phyloP scores from a whole-genome alignment of 2,797 vertebrate genomes.

The Channa striata region DNA sequence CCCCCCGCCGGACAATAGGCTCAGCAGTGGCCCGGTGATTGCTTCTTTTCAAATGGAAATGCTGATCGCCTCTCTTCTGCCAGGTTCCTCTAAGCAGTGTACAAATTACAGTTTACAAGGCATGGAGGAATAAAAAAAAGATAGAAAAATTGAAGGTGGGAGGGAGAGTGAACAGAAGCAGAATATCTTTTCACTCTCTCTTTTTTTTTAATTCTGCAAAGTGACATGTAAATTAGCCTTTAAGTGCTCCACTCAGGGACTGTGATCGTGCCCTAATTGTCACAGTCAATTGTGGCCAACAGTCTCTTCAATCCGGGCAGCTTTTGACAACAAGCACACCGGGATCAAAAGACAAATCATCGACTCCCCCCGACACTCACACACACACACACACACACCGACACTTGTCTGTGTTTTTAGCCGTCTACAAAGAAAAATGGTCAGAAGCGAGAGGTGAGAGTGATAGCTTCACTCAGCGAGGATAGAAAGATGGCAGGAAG shows the following conservation, averaged over 20 bases:
- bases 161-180: slow-evolving; percentile 84
- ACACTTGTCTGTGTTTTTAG: slow-evolving; percentile 89
- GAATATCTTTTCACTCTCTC: slow-evolving; percentile 88
- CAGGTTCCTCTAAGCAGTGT: slow-evolving; percentile 93
- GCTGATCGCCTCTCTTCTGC: slow-evolving; percentile 90
- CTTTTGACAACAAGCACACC: slow-evolving; percentile 95
- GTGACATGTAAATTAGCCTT: slow-evolving; percentile 99
- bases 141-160: slow-evolving; percentile 47
- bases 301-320: slow-evolving; percentile 96
- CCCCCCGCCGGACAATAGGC: slow-evolving; percentile 93
- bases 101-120: slow-evolving; percentile 99
- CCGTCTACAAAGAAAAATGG: slow-evolving; percentile 82
- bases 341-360: slow-evolving; percentile 95
- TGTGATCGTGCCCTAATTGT: slow-evolving; percentile 99
- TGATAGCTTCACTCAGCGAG: slow-evolving; percentile 81
- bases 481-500: slow-evolving; percentile 51
- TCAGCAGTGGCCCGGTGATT: slow-evolving; percentile 98
- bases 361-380: slow-evolving; percentile 86
- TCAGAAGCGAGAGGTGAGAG: slow-evolving; percentile 86
- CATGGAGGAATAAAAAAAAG: slow-evolving; percentile 83
- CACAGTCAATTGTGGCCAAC: slow-evolving; percentile 99
- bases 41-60: slow-evolving; percentile 99
- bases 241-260: slow-evolving; percentile 96
- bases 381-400: slow-evolving; percentile 92
- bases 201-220: slow-evolving; percentile 91